Evolutionary conservation across 2,113 vertebrate genomes (phyloP).

Genomic region (Sialia sialis): DNA sequence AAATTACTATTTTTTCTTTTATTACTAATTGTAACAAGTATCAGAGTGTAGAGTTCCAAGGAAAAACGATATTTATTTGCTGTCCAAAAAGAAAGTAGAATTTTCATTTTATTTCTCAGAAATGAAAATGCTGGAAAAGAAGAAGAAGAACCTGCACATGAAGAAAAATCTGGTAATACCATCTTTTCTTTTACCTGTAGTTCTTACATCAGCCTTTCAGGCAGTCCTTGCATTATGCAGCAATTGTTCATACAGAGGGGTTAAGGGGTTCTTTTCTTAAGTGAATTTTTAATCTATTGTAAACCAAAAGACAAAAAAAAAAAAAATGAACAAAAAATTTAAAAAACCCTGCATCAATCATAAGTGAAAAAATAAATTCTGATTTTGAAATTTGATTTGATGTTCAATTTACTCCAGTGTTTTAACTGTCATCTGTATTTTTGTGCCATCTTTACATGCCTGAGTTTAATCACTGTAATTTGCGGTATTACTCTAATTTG

Average conservation of each 20-base stretch:
- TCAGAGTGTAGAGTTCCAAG: background rate
- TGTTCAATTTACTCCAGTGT: background rate
- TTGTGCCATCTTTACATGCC: background rate
- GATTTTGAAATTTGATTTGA: background rate
- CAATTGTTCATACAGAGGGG: background rate
- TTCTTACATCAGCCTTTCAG: background rate
- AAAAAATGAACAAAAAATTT: background rate
- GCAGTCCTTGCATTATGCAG: background rate
- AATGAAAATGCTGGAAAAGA: conserved; percentile 25
- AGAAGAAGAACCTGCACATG: background rate
- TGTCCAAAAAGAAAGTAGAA: background rate
- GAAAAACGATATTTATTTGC: background rate
- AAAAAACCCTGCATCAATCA: background rate
- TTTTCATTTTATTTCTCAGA: conserved; percentile 5
- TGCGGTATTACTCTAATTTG: background rate
- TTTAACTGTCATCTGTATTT: background rate
- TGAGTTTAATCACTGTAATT: background rate
- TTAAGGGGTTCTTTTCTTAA: background rate
- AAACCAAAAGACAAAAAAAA: background rate
- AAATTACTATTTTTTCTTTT: background rate
- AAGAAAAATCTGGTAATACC: conserved; percentile 68
- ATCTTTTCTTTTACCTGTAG: background rate
- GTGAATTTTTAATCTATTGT: background rate
- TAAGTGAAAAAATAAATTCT: background rate
- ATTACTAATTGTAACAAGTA: background rate